Percentiles rank a stretch among this genome's conserved stretches.
Conservation (phyloP, 92 coral and sea anemone genomes). For the Pocillopora meandrina region DNA sequence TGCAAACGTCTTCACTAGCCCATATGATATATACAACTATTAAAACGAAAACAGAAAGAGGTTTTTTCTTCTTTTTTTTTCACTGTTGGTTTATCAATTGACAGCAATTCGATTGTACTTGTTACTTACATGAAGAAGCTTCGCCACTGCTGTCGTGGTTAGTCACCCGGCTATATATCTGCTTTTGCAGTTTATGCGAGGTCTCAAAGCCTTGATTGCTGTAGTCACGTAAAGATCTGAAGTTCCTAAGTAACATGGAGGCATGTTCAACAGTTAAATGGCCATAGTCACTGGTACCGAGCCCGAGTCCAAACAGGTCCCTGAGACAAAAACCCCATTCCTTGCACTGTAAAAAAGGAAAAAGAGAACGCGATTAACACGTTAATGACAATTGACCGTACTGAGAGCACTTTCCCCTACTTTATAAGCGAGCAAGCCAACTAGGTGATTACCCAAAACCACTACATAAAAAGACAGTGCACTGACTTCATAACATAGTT, state of each 20-base stretch:
- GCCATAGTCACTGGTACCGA: slow-evolving; percentile 63
- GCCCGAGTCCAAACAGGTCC: slow-evolving; percentile 57
- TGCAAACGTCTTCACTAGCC: too few species aligned
- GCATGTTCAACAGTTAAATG: slow-evolving; percentile 50
- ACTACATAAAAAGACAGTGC: too few species aligned
- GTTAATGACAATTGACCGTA: neutral
- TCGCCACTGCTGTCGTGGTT: slow-evolving; percentile 54
- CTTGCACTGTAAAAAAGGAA: slow-evolving; percentile 39
- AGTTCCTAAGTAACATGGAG: slow-evolving; percentile 37
- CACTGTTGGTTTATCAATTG: too few species aligned
- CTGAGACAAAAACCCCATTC: slow-evolving; percentile 59
- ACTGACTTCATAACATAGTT: neutral
- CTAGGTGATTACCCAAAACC: too few species aligned
- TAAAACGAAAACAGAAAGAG: too few species aligned
- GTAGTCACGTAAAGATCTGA: slow-evolving; percentile 45
- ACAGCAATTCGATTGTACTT: neutral
- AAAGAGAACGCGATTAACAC: neutral
- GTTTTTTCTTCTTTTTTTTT: too few species aligned
- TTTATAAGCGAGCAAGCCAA: neutral
- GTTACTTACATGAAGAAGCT: slow-evolving; percentile 32
- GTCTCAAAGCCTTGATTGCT: slow-evolving; percentile 60
- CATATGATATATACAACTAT: too few species aligned
- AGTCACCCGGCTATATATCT: slow-evolving; percentile 55
- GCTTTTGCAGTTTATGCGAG: slow-evolving; percentile 47
- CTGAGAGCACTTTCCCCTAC: too few species aligned